Evolutionary conservation across 2,113 vertebrate genomes (phyloP), one percentile per base, ranked within the genome.

Genomic region (Herpailurus yagouaroundi): DNA sequence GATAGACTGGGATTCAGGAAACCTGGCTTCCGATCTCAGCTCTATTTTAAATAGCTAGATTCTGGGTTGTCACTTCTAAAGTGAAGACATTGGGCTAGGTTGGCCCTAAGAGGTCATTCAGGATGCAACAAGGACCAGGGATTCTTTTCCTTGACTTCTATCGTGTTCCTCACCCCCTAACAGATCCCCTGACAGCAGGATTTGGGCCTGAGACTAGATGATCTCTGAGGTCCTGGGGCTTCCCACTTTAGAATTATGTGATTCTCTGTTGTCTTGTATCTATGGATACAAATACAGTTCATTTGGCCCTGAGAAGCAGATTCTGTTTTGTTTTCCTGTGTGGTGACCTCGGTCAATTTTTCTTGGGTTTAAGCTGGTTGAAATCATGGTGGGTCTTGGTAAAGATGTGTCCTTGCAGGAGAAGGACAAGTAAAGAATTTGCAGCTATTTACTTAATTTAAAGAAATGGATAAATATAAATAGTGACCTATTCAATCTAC

Each of bases 191-290:
- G 80, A 87, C 21, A 80, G 29, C 90, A 92, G 82, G 23, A 11
- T 94, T 79, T 16, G 15, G 31, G 45, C 69, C 64, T 55, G 57
- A 96, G 45, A 94, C 86, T 80, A 36, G 79, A 92, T 93, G 85
- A 96, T 96, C 96, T 96, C 86, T 57, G 38, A 97, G 71, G 94
- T 89, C 91, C 33, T 2, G n/a, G 94, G 68, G 86, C 94, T 97
- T 97, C 92, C 96, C n/a, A 0, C 83, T 95, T 71, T 94, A 73
- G 73, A 94, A 95, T 86, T 94, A 48, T 95, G 64, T 96, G 77
- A 90, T 95, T 97, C 76, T 96, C 76, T 98, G 81, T 98, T 97
- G 77, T 95, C 66, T 93, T 89, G 94, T 98, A 82, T 97, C 97
- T 97, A 94, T 97, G 97, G 97, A 94, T 94, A 97, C 97, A 97